Conservation (phyloP, 92 coral and sea anemone genomes). For the Epizoanthus stellaris region DNA sequence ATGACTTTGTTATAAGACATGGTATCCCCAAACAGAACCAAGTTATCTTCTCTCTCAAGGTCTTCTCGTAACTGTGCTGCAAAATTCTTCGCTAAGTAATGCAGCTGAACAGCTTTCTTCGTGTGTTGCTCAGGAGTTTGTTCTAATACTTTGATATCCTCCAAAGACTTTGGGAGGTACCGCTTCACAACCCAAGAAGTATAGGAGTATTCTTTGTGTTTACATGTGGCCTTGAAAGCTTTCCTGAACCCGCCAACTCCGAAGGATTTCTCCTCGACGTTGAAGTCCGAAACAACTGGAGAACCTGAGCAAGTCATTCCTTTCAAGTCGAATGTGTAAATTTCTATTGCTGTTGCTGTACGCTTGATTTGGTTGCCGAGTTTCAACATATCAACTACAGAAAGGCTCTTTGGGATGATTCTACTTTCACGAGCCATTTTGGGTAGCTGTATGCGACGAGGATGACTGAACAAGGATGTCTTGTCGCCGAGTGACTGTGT, state of each 20-base stretch:
- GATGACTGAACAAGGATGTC: background rate
- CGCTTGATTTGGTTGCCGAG: no score
- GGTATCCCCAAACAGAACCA: slow-evolving; percentile 38
- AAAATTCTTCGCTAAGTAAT: slow-evolving; percentile 44
- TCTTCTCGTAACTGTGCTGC: slow-evolving; percentile 22
- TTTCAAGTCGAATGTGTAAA: slow-evolving; percentile 48
- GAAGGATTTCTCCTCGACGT: slow-evolving; percentile 38
- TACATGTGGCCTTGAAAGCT: slow-evolving; percentile 54
- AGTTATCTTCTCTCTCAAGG: slow-evolving; percentile 8
- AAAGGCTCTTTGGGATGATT: no score
- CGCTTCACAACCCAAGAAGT: slow-evolving; percentile 54
- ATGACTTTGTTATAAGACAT: slow-evolving; percentile 36
- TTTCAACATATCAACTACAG: no score
- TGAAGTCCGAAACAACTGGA: slow-evolving; percentile 36
- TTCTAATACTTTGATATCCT: background rate
- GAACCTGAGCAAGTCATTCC: slow-evolving; percentile 35
- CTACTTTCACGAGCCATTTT: slow-evolving; percentile 33
- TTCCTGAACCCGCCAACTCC: slow-evolving; percentile 54
- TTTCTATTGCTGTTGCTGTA: background rate
- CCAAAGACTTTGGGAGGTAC: slow-evolving; percentile 44
- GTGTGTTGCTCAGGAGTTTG: slow-evolving; percentile 54
- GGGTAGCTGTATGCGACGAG: background rate
- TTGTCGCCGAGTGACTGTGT: slow-evolving; percentile 4
- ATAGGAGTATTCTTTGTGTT: slow-evolving; percentile 20
- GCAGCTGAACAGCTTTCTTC: slow-evolving; percentile 54